These are phyloP conservation scores for Halocynthia roretzi DNA, from an alignment of 23 tunicate genomes.

Conservation along the genomic window DNA sequence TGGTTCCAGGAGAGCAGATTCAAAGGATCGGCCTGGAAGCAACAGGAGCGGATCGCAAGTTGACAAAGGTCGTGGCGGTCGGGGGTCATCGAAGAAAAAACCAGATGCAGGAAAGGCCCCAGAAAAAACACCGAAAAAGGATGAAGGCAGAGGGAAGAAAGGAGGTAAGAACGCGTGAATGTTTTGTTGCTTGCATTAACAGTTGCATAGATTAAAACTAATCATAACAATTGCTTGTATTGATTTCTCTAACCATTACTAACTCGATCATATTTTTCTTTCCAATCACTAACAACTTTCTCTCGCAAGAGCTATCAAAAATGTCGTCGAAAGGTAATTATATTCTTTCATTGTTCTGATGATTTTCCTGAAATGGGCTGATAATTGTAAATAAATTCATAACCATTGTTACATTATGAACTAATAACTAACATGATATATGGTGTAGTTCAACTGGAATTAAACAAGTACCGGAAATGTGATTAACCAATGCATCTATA, in stretches of 20 bases:
- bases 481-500: neutral
- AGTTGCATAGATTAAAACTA: neutral
- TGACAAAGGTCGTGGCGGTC: slow-evolving; percentile 25
- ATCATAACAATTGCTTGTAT: neutral
- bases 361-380: too few relatives aligned
- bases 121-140: slow-evolving; percentile 75
- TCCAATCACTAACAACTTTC: neutral
- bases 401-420: too few relatives aligned
- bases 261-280: neutral
- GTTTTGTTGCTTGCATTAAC: too few relatives aligned
- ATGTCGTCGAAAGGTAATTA: slow-evolving; percentile 28
- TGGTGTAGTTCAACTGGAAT: too few relatives aligned
- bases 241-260: neutral
- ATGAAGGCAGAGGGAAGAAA: slow-evolving; percentile 51
- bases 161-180: neutral
- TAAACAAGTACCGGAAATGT: too few relatives aligned
- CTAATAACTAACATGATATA: too few relatives aligned
- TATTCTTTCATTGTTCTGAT: neutral
- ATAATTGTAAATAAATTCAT: too few relatives aligned
- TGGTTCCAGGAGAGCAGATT: slow-evolving; percentile 50
- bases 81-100: slow-evolving; percentile 57
- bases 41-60: slow-evolving; percentile 76
- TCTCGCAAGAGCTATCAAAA: slow-evolving; percentile 24
- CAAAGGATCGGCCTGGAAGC: slow-evolving; percentile 85
- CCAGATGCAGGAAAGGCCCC: slow-evolving; percentile 37